These are phyloP conservation scores for Synergus itoensis DNA, from an alignment of 2,888 invertebrate genomes.

Conservation along the genomic window DNA sequence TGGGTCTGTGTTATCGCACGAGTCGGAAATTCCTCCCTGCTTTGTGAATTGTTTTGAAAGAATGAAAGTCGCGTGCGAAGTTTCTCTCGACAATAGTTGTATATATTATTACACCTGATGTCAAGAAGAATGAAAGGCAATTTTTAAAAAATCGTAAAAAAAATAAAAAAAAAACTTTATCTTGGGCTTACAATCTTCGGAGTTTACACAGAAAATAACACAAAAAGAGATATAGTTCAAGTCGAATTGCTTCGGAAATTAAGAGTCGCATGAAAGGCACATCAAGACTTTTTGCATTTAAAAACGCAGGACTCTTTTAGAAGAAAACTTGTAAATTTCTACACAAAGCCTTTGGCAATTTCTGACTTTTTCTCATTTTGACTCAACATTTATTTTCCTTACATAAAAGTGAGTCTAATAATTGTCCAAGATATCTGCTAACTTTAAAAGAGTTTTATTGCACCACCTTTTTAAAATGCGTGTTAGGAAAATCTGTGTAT, in stretches of 20 bases:
- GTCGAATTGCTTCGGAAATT: not conserved
- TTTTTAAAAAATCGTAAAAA: not conserved
- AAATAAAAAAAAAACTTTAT: not conserved
- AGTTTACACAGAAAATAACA: not conserved
- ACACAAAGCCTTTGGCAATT: not conserved
- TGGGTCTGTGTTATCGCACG: conserved; percentile 51
- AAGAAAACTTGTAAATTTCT: not conserved
- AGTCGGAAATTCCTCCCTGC: conserved; percentile 53
- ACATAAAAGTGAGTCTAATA: not conserved
- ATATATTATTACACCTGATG: conserved; percentile 40
- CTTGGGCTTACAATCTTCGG: not conserved
- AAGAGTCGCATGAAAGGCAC: not conserved
- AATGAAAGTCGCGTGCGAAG: conserved; percentile 47
- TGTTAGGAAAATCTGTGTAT: not conserved
- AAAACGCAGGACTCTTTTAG: not conserved
- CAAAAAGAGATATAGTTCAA: not conserved
- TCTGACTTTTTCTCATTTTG: not conserved
- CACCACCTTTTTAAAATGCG: not conserved
- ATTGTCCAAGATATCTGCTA: not conserved
- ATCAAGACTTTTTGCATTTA: not conserved
- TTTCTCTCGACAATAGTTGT: conserved; percentile 51
- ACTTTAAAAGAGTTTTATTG: not conserved
- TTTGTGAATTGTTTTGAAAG: conserved; percentile 60
- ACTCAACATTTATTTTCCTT: not conserved
- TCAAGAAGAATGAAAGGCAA: not conserved